These are phyloP conservation scores for Apolygus lucorum DNA, from an alignment of 1,140 invertebrate genomes.

Conservation along the genomic window DNA sequence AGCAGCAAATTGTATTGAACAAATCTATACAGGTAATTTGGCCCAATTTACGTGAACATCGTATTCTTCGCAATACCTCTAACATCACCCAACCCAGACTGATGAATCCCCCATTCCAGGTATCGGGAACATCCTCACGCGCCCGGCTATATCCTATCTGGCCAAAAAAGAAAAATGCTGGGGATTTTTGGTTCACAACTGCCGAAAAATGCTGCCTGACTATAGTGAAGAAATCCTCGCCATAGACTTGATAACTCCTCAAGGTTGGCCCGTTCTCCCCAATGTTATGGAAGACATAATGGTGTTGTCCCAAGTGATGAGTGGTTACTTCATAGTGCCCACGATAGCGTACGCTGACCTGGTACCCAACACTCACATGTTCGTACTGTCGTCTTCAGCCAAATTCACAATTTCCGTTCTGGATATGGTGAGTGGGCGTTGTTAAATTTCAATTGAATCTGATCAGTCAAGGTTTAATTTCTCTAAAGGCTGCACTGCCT, in stretches of 20 bases:
- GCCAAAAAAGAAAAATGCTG: background rate
- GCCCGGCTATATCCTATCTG: background rate
- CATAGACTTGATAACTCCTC: background rate
- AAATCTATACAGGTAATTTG: background rate
- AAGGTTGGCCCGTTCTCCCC: background rate
- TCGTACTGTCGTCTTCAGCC: background rate
- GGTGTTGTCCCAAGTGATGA: background rate
- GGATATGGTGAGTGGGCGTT: background rate
- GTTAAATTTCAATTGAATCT: background rate
- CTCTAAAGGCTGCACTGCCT: background rate
- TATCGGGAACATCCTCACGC: background rate
- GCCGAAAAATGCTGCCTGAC: background rate
- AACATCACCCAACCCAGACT: too few relatives aligned
- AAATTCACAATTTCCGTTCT: background rate
- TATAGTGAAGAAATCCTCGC: background rate
- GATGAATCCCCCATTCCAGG: too few relatives aligned
- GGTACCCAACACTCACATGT: background rate
- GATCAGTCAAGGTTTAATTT: background rate
- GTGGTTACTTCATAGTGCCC: background rate
- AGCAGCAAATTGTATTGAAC: background rate
- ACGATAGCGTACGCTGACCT: background rate
- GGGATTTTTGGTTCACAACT: background rate
- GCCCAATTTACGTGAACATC: too few relatives aligned
- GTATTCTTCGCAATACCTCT: too few relatives aligned
- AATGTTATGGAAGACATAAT: background rate